Percentiles rank a stretch among this genome's conserved stretches.
phyloP scores from a whole-genome alignment of 2,888 invertebrate genomes.

The Pristionchus fissidentatus region DNA sequence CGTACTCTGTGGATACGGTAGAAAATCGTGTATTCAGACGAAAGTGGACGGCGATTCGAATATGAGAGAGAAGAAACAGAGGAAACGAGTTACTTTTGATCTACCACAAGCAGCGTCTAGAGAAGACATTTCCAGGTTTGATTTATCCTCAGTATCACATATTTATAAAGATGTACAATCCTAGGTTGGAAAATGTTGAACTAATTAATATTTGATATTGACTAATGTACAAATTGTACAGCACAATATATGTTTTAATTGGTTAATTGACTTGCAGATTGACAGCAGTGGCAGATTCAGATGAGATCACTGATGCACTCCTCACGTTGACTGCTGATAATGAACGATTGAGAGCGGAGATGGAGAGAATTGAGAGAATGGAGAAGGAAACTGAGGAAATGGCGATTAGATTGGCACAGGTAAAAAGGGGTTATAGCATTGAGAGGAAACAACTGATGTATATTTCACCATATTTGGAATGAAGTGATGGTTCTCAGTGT shows the following conservation, averaged over 20 bases:
- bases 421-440: neutral
- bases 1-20: neutral
- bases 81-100: conserved; percentile 73
- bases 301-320: conserved; percentile 52
- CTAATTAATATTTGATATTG: no score
- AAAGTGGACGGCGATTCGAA: conserved; percentile 7
- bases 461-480: no score
- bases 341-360: conserved; percentile 57
- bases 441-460: neutral
- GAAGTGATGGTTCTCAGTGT: neutral
- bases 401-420: conserved; percentile 45
- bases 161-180: neutral
- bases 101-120: conserved; percentile 54
- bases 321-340: conserved; percentile 60
- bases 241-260: neutral
- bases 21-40: conserved; percentile 2
- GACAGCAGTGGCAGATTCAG: conserved; percentile 46
- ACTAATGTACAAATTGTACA: neutral
- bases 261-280: neutral
- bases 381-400: conserved; percentile 18
- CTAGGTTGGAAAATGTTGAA: no score
- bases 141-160: neutral
- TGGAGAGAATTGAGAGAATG: conserved; percentile 43
- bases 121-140: conserved; percentile 37
- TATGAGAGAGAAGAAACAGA: conserved; percentile 51